Evolutionary conservation across 1,140 invertebrate genomes (phyloP), one percentile per base, ranked within the genome.

Genomic region (Sycobia sp.): DNA sequence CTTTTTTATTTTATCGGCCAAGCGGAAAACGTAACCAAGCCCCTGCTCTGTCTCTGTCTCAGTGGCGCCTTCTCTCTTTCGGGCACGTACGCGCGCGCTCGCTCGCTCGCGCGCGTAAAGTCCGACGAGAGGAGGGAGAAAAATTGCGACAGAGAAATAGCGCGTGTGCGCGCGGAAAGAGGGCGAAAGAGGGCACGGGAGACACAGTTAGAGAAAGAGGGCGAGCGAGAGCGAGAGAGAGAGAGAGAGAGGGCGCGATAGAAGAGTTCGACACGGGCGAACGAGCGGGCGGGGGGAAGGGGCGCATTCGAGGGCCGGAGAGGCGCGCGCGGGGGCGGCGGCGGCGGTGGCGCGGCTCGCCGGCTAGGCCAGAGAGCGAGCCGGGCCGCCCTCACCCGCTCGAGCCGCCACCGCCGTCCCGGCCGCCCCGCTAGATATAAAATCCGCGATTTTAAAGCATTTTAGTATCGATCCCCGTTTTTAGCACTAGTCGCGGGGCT

Each of bases 381-480:
- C 32, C 5, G 22, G 36, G 53, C 34, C 18, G 14, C 22, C 29
- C 29, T 11, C 29, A n/a, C 11, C 29, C 29, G 27, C 50, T 22
- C 23, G 44, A 22, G 14, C 20, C 43, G 38, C 2, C 38, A 23
- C 50, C 16, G 38, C 44, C 43, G 20, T 22, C 27, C 43, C 58
- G 34, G 27, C 47, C 69, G 69, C 67, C 68, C 71, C 71, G 73
- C 70, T 75, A 76, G 76, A 79, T 80, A 81, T 80, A 80, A 81
- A 81, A 80, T 78, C 76, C 79, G 73, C 76, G 74, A 80, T 76
- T 81, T 81, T 80, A 79, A 81, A 81, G 79, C 79, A 79, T 81
- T 81, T 81, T 81, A 79, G 79, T 81, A 80, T 81, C 79, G 79
- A 81, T 81, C 77, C 76, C 66, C 73, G 76, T 80, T 81, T 80